A percentile compares a stretch with the other conserved stretches of the same genome.
Evolutionary conservation across 2,888 invertebrate species (phyloP).

Genomic region (Stictocephala bisonia): DNA sequence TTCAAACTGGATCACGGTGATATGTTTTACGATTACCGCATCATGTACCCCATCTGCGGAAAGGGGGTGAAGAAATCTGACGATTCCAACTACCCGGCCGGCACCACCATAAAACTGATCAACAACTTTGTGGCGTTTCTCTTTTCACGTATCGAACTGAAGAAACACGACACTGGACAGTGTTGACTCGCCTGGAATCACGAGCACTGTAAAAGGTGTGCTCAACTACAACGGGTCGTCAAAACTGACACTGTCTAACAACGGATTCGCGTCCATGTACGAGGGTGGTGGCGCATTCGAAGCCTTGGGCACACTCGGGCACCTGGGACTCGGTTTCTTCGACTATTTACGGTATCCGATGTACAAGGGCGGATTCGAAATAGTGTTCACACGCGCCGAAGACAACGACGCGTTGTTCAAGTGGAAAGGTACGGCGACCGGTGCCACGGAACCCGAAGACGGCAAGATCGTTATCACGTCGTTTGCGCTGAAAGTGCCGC

Average conservation of each 20-base stretch:
- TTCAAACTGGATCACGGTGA: constrained; percentile 39
- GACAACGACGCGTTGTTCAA: constrained; percentile 13
- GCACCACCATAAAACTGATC: constrained; percentile 2
- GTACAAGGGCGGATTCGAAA: constrained; percentile 34
- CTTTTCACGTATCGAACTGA: constrained; percentile 11
- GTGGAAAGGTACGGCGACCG: not conserved
- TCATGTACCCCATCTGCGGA: not conserved
- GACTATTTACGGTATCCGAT: constrained; percentile 17
- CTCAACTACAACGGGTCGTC: not conserved
- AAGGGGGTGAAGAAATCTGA: not conserved
- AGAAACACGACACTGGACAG: constrained; percentile 14
- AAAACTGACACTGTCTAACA: not conserved
- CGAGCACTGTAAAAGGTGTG: constrained; percentile 19
- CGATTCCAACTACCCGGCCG: not conserved
- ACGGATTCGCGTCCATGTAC: not conserved
- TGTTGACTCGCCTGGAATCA: constrained; percentile 22
- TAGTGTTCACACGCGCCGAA: constrained; percentile 24
- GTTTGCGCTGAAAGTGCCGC: constrained; percentile 8
- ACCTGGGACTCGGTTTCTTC: constrained; percentile 36
- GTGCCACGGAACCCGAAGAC: constrained; percentile 1
- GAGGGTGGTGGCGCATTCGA: constrained; percentile 22
- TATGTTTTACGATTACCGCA: constrained; percentile 18
- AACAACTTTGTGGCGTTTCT: constrained; percentile 21
- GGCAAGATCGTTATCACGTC: constrained; percentile 2
- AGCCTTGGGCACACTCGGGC: not conserved